Percentiles rank a stretch among this genome's conserved stretches.
These are phyloP conservation scores for Poecile montanus DNA, from an alignment of 2,797 vertebrate genomes.

Conservation along the genomic window DNA sequence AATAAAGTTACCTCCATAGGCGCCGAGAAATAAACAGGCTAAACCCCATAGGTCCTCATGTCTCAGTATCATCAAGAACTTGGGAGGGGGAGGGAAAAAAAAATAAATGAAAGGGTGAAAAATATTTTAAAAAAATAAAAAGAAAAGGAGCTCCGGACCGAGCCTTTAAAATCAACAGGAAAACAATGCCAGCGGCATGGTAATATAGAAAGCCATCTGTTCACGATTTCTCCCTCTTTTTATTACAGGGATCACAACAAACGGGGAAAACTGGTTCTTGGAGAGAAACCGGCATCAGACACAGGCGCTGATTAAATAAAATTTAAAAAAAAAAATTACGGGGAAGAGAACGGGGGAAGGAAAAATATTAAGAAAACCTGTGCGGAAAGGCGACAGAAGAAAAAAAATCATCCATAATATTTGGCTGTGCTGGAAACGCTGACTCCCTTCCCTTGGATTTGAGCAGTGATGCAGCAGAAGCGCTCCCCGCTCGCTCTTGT, in stretches of 20 bases:
- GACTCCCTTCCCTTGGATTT: constrained; percentile 66
- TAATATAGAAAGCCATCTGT: constrained; percentile 37
- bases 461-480: constrained; percentile 61
- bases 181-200: constrained; percentile 27
- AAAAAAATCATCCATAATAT: constrained; percentile 72
- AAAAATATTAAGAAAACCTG: constrained; percentile 64
- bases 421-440: constrained; percentile 66
- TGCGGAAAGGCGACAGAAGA: constrained; percentile 4
- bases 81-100: neutral
- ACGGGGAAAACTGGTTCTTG: neutral
- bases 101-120: neutral
- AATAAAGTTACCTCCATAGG: constrained; percentile 64
- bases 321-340: neutral
- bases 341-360: neutral
- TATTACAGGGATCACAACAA: constrained; percentile 24
- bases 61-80: constrained; percentile 60
- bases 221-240: constrained; percentile 7
- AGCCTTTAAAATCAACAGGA: constrained; percentile 34
- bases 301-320: neutral
- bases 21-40: constrained; percentile 16
- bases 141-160: neutral
- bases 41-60: constrained; percentile 58
- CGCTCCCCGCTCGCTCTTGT: constrained; percentile 42
- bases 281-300: neutral
- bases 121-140: no score